phyloP scores from a whole-genome alignment of 1,140 invertebrate species.

The Bombus superbus region DNA sequence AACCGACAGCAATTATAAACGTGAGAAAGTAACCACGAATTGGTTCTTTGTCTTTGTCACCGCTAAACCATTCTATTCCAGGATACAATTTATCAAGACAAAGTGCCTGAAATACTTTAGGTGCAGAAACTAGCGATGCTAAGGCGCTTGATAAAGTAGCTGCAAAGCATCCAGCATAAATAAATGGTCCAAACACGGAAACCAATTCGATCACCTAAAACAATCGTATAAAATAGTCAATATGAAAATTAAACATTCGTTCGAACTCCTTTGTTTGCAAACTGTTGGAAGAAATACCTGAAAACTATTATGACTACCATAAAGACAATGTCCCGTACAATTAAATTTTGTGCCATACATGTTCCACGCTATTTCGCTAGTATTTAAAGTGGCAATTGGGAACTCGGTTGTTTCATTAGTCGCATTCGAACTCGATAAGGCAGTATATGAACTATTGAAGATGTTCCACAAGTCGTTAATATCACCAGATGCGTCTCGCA shows the following conservation, averaged over 20 bases:
- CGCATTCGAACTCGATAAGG: conserved; percentile 31
- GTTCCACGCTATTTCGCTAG: conserved; percentile 58
- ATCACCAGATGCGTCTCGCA: conserved; percentile 90
- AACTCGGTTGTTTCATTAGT: conserved; percentile 36
- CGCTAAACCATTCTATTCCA: conserved; percentile 94
- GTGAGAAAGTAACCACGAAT: conserved; percentile 95
- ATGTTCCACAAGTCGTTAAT: conserved; percentile 80
- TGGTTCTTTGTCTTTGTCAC: conserved; percentile 96
- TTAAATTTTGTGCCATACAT: conserved; percentile 78
- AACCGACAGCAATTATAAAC: conserved; percentile 94
- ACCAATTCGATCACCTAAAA: conserved; percentile 95
- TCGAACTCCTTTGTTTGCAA: not conserved
- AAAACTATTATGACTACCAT: conserved; percentile 92
- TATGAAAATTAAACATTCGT: not conserved
- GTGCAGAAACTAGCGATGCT: conserved; percentile 97
- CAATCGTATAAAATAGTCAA: conserved; percentile 1
- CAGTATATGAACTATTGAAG: conserved; percentile 52
- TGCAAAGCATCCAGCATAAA: conserved; percentile 98
- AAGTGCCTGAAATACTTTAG: conserved; percentile 96
- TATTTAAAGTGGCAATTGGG: conserved; percentile 23
- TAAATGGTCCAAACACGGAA: conserved; percentile 94
- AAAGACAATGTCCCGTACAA: conserved; percentile 83
- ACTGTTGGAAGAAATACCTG: conserved; percentile 83
- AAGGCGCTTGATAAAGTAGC: conserved; percentile 98
- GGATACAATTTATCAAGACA: conserved; percentile 98